Base-by-base conservation (phyloP, 2,797 vertebrate species). In the Gobionotothen gibberifrons region DNA sequence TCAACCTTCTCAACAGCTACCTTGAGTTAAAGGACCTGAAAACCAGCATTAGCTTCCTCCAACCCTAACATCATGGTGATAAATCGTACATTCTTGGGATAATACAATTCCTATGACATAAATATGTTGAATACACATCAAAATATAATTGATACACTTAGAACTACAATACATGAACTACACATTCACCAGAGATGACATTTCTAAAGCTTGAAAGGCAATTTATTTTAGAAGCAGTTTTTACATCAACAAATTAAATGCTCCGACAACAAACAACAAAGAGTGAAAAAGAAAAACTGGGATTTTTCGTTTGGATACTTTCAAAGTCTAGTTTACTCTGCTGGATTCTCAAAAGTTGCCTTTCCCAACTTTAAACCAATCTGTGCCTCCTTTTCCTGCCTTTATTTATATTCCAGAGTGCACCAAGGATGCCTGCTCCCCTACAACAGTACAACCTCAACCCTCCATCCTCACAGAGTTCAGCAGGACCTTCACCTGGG, bases 401-500 rank as follows among this genome's bases (percentile, higher is more conserved):
- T 55, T 57, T 36, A 22, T 22, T 32, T 12, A 69, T 21, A 10
- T 55, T 65, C 63, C 88, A 95, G 93, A 87, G 65, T 94, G 93
- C 77, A 92, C 87, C 6, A 70, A 75, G 11, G 83, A 85, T 5
- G 1, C 69, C 0, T 97, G 96, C 85, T 95, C 84, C 55, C 95
- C 95, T 1, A 70, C 87, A 29, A 92, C 92, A 11, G 86, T 94
- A 16, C 82, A 81, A 46, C 90, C 93, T 59, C 92, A 95, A 64
- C 69, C 92, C 12, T 73, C 72, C 1, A 36, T 85, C 22, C 81
- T 97, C 26, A 81, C 90, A 39, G 62, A 75, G 46, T 92, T 97
- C 76, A 80, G 92, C 74, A 94, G 93, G 69, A 95, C 89, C 42
- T 97, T 95, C 72, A 61, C 26, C 63, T 97, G 96, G 96, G 80